phyloP scores from a whole-genome alignment of 1,140 invertebrate species.

The Himalopsyche phryganea region DNA sequence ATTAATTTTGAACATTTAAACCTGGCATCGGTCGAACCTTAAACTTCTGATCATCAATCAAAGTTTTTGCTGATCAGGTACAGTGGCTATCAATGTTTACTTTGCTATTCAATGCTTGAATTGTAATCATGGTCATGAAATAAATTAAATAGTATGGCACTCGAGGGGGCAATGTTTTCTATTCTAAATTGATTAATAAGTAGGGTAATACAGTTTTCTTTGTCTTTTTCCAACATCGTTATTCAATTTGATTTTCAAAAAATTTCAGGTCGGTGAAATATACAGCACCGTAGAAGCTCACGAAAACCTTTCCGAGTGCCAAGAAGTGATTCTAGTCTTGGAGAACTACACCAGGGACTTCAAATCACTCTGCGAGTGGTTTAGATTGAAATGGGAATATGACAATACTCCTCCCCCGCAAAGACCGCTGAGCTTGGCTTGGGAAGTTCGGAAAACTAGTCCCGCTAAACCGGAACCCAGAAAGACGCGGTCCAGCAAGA shows the following conservation, averaged over 20 bases:
- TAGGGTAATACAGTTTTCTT: too few relatives aligned
- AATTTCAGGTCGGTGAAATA: constrained; percentile 64
- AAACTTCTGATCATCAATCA: too few relatives aligned
- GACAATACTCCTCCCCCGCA: constrained; percentile 83
- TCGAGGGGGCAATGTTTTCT: too few relatives aligned
- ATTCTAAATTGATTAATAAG: too few relatives aligned
- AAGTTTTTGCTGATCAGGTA: too few relatives aligned
- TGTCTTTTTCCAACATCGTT: too few relatives aligned
- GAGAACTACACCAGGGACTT: constrained; percentile 94
- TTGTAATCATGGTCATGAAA: too few relatives aligned
- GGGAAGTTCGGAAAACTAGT: constrained; percentile 93
- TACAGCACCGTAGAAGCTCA: constrained; percentile 76
- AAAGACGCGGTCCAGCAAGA: constrained; percentile 51
- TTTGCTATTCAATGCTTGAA: too few relatives aligned
- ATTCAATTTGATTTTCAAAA: neutral
- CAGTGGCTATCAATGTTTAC: too few relatives aligned
- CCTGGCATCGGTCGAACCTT: too few relatives aligned
- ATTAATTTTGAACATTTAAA: too few relatives aligned
- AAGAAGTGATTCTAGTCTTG: constrained; percentile 90
- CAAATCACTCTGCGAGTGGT: constrained; percentile 87
- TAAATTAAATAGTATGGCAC: too few relatives aligned
- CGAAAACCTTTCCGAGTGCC: constrained; percentile 74
- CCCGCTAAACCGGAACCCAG: constrained; percentile 57
- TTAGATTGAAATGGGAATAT: constrained; percentile 89
- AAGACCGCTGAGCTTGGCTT: constrained; percentile 82